Conservation (phyloP, 2,888 invertebrate genomes). For the Dendrolimus pini region DNA sequence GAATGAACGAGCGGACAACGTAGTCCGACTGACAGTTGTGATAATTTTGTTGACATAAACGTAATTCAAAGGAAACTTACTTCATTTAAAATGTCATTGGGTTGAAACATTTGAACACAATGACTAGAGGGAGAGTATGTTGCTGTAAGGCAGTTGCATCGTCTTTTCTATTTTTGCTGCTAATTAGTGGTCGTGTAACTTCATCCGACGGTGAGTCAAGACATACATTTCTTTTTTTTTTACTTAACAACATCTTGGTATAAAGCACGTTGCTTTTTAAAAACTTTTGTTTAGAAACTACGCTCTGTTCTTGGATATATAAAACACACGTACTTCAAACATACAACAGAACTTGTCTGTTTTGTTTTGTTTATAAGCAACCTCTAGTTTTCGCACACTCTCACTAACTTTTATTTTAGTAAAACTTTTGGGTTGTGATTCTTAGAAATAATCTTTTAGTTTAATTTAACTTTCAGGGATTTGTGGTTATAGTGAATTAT, state of each 20-base stretch:
- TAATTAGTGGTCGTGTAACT: slow-evolving; percentile 43
- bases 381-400: background rate
- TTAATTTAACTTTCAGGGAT: background rate
- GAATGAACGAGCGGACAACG: slow-evolving; percentile 57
- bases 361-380: background rate
- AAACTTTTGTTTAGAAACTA: background rate
- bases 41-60: slow-evolving; percentile 46
- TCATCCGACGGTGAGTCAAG: slow-evolving; percentile 58
- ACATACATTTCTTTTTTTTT: background rate
- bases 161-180: slow-evolving; percentile 42
- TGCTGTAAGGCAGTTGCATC: slow-evolving; percentile 37
- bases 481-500: background rate
- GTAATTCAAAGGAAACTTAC: slow-evolving; percentile 48
- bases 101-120: slow-evolving; percentile 53
- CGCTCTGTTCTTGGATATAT: background rate
- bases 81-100: slow-evolving; percentile 49
- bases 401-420: background rate
- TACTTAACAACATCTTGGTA: background rate
- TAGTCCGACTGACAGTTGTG: slow-evolving; percentile 43
- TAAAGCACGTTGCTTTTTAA: background rate
- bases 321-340: background rate
- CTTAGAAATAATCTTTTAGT: background rate
- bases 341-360: background rate
- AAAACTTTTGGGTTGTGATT: background rate
- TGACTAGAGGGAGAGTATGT: slow-evolving; percentile 48